Conservation (phyloP, 2,888 invertebrate species). For the Corythucha ciliata region DNA sequence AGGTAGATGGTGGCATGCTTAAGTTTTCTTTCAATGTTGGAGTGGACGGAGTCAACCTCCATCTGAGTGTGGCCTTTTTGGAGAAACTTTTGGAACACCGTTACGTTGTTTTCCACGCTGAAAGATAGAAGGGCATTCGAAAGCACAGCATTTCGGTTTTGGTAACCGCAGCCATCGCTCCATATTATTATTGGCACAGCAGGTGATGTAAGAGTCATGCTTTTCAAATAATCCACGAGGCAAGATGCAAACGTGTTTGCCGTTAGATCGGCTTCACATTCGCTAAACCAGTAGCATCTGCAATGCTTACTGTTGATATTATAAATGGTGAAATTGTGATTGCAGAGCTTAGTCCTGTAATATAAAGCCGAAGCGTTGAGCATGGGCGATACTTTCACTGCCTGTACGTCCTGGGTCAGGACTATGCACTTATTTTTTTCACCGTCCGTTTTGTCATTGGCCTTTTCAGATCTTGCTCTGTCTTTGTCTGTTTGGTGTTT, state of each 20-base stretch:
- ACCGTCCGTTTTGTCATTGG: background rate
- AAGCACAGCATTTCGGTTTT: constrained; percentile 31
- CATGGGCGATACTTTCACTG: background rate
- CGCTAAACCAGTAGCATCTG: constrained; percentile 2
- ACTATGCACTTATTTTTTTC: background rate
- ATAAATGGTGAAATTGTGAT: constrained; percentile 3
- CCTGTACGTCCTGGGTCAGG: background rate
- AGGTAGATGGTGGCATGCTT: background rate
- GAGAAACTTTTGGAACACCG: background rate
- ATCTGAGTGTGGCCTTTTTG: no score
- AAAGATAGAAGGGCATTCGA: background rate
- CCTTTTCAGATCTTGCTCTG: background rate
- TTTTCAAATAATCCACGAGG: background rate
- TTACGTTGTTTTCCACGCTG: background rate
- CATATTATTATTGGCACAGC: background rate
- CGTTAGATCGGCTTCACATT: no score
- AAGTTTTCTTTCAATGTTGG: background rate
- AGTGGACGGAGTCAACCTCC: no score
- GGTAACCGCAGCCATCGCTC: constrained; percentile 29
- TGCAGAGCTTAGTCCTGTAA: constrained; percentile 5
- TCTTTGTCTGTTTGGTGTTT: background rate
- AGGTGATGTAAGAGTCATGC: no score
- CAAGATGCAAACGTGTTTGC: background rate
- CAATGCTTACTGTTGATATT: constrained; percentile 2
- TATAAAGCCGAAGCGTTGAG: constrained; percentile 12